These are phyloP conservation scores for Encarsia formosa DNA, from an alignment of 2,888 invertebrate genomes.

Conservation along the genomic window DNA sequence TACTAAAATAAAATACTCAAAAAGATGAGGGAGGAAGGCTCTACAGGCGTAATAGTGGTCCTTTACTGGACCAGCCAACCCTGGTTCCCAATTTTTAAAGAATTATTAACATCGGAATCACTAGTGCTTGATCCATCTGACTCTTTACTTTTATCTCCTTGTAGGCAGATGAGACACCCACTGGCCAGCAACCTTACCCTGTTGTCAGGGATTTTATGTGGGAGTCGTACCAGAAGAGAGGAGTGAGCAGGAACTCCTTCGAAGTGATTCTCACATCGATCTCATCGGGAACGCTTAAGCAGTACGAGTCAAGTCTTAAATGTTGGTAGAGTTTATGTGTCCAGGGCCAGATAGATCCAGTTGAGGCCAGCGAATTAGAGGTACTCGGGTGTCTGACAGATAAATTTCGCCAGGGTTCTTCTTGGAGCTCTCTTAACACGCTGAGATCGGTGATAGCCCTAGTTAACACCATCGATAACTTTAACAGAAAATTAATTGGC, in stretches of 20 bases:
- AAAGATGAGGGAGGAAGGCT: no score
- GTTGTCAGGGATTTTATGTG: not conserved
- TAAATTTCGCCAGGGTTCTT: not conserved
- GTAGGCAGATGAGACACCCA: not conserved
- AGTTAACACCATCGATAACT: not conserved
- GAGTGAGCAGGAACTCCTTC: not conserved
- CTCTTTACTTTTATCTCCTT: not conserved
- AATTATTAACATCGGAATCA: not conserved
- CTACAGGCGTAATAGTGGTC: constrained; percentile 19
- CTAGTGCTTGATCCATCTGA: not conserved
- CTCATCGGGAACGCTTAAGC: not conserved
- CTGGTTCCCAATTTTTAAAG: not conserved
- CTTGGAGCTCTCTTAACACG: not conserved
- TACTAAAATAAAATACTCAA: constrained; percentile 18
- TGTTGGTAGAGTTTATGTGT: not conserved
- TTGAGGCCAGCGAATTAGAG: not conserved
- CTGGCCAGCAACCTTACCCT: not conserved
- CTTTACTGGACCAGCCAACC: constrained; percentile 24
- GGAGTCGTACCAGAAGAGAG: not conserved
- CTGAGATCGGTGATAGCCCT: not conserved
- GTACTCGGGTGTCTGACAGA: not conserved
- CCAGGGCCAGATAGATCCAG: not conserved
- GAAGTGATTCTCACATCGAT: not conserved
- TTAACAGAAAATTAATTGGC: not conserved
- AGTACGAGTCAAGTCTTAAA: not conserved